phyloP scores from a whole-genome alignment of 2,113 vertebrate species.

The Etheostoma spectabile region DNA sequence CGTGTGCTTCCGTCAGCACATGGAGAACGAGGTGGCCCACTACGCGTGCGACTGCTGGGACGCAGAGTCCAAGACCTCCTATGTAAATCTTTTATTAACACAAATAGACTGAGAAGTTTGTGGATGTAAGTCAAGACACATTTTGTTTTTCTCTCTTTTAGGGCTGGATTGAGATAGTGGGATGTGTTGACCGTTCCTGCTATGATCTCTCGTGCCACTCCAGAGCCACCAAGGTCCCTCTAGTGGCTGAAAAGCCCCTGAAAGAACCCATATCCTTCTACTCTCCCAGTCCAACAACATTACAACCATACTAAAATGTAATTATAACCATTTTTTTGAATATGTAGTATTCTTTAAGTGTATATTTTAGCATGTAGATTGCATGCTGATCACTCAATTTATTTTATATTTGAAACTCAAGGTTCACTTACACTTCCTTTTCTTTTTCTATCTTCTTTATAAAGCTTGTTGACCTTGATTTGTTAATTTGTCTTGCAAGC shows the following conservation, averaged over 20 bases:
- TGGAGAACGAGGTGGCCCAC: constrained; percentile 98
- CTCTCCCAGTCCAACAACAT: neutral
- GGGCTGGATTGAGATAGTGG: constrained; percentile 97
- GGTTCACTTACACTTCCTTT: neutral
- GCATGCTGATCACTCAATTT: neutral
- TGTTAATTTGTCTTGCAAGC: neutral
- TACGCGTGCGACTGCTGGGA: constrained; percentile 98
- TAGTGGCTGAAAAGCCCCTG: constrained; percentile 92
- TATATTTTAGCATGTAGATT: too few relatives aligned
- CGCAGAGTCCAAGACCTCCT: constrained; percentile 93
- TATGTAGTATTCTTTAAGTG: neutral
- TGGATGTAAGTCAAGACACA: neutral
- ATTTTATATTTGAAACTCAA: neutral
- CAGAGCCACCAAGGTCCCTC: constrained; percentile 91
- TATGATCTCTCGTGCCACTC: constrained; percentile 93
- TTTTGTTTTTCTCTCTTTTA: constrained; percentile 54
- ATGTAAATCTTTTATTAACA: constrained; percentile 79
- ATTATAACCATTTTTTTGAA: neutral
- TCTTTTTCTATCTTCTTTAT: neutral
- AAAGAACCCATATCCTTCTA: constrained; percentile 96
- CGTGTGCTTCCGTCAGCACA: constrained; percentile 96
- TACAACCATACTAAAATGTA: neutral
- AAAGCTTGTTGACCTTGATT: too few relatives aligned
- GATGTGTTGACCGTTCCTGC: constrained; percentile 94
- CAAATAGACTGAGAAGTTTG: neutral